Evolutionary conservation across 2,797 vertebrate genomes (phyloP).

Genomic region (Chromobotia macracanthus): DNA sequence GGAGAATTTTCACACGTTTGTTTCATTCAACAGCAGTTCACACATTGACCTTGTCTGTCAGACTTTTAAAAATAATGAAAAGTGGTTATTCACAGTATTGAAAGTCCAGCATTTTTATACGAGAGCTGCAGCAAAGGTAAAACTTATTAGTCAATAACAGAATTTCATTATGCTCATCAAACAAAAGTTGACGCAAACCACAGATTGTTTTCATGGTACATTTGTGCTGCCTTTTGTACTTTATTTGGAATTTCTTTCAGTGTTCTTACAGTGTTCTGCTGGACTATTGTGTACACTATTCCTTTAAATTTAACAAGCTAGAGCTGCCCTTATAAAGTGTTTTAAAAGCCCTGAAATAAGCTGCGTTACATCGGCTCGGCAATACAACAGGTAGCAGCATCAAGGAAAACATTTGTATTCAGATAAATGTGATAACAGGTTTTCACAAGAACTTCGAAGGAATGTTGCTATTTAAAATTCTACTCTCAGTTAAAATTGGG

Average conservation of each 20-base stretch:
- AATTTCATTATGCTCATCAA: too few species aligned
- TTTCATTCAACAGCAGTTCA: not conserved
- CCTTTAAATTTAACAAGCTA: not conserved
- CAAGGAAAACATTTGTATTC: slow-evolving; percentile 15
- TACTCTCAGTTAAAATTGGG: not conserved
- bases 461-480: not conserved
- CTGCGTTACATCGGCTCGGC: not conserved
- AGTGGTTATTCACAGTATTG: too few species aligned
- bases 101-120: not conserved
- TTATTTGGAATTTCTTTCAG: too few species aligned
- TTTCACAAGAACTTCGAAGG: not conserved
- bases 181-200: too few species aligned
- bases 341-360: not conserved
- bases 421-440: slow-evolving; percentile 6
- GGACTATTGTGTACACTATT: not conserved
- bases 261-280: too few species aligned
- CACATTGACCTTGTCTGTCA: not conserved
- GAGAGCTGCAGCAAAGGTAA: too few species aligned
- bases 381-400: not conserved
- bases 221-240: too few species aligned
- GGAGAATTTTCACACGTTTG: not conserved
- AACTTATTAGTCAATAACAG: too few species aligned
- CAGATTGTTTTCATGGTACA: too few species aligned
- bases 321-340: not conserved
- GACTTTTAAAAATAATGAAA: not conserved